These are phyloP conservation scores for Apostichopus parvimensis DNA, from an alignment of 35 echinoderm and acorn worm species.

Conservation along the genomic window DNA sequence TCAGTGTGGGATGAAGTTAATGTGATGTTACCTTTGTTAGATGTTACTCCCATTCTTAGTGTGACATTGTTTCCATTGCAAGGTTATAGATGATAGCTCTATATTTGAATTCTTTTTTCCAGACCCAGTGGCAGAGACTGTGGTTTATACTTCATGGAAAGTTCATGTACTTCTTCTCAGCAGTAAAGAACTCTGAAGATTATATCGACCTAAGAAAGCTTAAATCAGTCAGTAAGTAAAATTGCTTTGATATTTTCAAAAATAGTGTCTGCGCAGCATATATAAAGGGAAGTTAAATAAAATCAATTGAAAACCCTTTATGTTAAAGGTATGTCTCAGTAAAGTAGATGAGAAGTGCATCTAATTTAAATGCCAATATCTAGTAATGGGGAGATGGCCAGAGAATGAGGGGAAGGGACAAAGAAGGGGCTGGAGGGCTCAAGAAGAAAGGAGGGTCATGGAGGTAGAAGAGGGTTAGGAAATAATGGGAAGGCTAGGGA, in stretches of 20 bases:
- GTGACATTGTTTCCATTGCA: too few species aligned
- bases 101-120: background rate
- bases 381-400: background rate
- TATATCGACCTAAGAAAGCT: constrained; percentile 84
- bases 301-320: too few species aligned
- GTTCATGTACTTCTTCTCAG: constrained; percentile 74
- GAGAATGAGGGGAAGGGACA: background rate
- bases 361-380: too few species aligned
- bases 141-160: constrained; percentile 86
- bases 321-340: too few species aligned
- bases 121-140: constrained; percentile 85
- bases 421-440: background rate
- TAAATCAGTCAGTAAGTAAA: constrained; percentile 71
- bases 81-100: too few species aligned
- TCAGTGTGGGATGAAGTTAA: too few species aligned
- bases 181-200: constrained; percentile 63
- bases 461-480: background rate
- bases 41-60: too few species aligned
- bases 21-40: too few species aligned
- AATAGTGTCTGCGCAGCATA: too few species aligned
- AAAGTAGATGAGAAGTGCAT: too few species aligned
- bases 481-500: background rate
- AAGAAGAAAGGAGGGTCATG: background rate
- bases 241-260: too few species aligned
- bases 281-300: too few species aligned